These are phyloP conservation scores for Zele albiditarsus DNA, from an alignment of 2,888 invertebrate species.

Conservation along the genomic window DNA sequence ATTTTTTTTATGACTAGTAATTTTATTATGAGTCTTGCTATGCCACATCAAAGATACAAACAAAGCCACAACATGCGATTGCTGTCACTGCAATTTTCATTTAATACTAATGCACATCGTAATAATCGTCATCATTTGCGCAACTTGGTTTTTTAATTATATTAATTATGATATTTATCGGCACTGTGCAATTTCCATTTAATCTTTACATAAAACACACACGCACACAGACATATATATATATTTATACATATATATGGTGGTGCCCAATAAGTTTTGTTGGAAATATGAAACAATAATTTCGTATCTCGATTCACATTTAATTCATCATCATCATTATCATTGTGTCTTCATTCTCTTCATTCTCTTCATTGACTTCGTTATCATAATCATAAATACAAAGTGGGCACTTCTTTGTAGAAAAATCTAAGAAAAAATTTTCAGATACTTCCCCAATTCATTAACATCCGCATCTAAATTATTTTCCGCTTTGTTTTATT, in stretches of 20 bases:
- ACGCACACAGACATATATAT: slow-evolving; percentile 31
- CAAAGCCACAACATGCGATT: slow-evolving; percentile 53
- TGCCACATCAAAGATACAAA: slow-evolving; percentile 54
- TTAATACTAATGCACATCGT: slow-evolving; percentile 45
- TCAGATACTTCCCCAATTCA: slow-evolving; percentile 29
- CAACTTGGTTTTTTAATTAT: slow-evolving; percentile 28
- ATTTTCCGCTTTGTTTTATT: slow-evolving; percentile 12
- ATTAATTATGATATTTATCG: slow-evolving; percentile 39
- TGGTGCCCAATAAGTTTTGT: slow-evolving; percentile 35
- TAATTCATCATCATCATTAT: slow-evolving; percentile 11
- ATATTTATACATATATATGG: slow-evolving; percentile 42
- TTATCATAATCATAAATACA: slow-evolving; percentile 28
- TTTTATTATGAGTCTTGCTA: slow-evolving; percentile 53
- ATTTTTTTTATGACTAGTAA: slow-evolving; percentile 14
- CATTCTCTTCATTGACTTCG: not conserved
- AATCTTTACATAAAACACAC: slow-evolving; percentile 28
- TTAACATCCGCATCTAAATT: slow-evolving; percentile 33
- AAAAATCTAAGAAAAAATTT: slow-evolving; percentile 39
- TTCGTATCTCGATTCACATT: slow-evolving; percentile 5
- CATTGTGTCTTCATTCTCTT: slow-evolving; percentile 11
- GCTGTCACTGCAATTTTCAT: slow-evolving; percentile 48
- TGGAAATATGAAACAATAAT: slow-evolving; percentile 29
- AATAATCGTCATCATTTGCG: slow-evolving; percentile 44
- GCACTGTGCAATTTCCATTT: slow-evolving; percentile 44
- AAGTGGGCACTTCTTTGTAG: slow-evolving; percentile 32